Base-by-base conservation (phyloP, 2,797 vertebrate genomes). In the Chaenodraco wilsoni region DNA sequence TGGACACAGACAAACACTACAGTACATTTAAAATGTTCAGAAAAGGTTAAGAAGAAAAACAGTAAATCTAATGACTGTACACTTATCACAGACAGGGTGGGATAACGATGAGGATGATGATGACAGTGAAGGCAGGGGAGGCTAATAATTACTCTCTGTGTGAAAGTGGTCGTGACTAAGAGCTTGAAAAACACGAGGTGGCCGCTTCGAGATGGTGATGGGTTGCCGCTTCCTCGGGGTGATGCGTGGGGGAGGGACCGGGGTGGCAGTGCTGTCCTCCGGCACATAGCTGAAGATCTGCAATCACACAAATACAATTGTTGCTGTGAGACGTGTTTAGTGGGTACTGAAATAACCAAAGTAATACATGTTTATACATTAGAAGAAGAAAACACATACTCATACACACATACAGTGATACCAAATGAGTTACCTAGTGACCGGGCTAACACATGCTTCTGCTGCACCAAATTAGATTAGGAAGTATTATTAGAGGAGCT, bases 161-260 rank as follows among this genome's bases (percentile, higher is more conserved):
- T 93, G 93, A 62, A 87, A 67, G 54, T 72, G 78, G 65, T 88
- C 85, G 12, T 81, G 91, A 10, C 94, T 95, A 77, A 97, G 89
- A 65, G 93, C 66, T 0, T 92, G 91, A 76, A 93, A 94, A 87
- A 95, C 92, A 64, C 97, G 94, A 43, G 96, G 87, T 0, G 97
- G 96, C 1, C 97, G 95, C 82, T 99, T 99, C 61, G 98, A 99
- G 88, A 99, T 99, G 9, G 98, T 99, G 93, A 99, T 99, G 84
- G 98, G 97, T 67, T 99, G 98, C 74, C 97, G 96, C 67, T 93
- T 96, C 78, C 97, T 95, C 2, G 96, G 96, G 68, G 94, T 92
- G 79, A 97, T 95, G 65, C 97, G 94, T 2, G 97, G 98, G 16
- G 97, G 97, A 54, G 97, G 98, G 49, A 97, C 82, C 0, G 98